Evolutionary conservation across 2,797 vertebrate species (phyloP).

Genomic region (Dendrocincla tyrannina): DNA sequence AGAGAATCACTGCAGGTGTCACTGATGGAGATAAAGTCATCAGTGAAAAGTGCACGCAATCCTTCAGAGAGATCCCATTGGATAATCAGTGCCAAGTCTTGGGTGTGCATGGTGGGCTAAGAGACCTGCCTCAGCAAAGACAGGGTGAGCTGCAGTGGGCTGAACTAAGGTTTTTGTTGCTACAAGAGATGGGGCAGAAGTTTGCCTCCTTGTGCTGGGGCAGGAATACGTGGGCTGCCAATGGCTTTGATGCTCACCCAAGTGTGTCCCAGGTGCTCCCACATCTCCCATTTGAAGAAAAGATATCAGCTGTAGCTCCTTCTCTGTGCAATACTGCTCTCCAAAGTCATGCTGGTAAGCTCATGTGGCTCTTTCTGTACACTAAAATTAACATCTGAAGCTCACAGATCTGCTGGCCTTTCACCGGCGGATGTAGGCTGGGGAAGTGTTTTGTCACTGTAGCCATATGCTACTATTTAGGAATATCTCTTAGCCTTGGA

Average conservation of each 20-base stretch:
- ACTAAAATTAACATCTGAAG: background rate
- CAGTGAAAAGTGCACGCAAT: background rate
- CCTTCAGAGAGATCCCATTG: background rate
- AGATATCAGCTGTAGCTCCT: background rate
- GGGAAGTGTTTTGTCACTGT: background rate
- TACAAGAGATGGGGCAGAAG: background rate
- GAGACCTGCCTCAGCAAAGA: background rate
- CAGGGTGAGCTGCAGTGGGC: background rate
- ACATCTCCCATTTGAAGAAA: background rate
- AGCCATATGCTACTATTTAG: constrained; percentile 39
- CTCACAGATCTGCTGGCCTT: constrained; percentile 17
- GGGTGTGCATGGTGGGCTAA: background rate
- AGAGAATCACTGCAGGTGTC: background rate
- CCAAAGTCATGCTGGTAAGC: background rate
- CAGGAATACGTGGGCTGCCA: background rate
- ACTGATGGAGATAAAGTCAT: fast-evolving
- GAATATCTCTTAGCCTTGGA: constrained; percentile 21
- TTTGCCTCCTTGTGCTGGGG: background rate
- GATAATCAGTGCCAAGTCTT: fast-evolving
- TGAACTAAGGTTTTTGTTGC: background rate
- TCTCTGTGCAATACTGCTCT: background rate
- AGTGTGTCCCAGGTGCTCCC: fast-evolving
- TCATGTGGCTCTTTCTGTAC: background rate
- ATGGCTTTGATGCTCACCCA: background rate
- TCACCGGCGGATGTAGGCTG: background rate